Evolutionary conservation across 2,113 vertebrate genomes (phyloP), one percentile per base, ranked within the genome.

Genomic region (Nymphicus hollandicus): DNA sequence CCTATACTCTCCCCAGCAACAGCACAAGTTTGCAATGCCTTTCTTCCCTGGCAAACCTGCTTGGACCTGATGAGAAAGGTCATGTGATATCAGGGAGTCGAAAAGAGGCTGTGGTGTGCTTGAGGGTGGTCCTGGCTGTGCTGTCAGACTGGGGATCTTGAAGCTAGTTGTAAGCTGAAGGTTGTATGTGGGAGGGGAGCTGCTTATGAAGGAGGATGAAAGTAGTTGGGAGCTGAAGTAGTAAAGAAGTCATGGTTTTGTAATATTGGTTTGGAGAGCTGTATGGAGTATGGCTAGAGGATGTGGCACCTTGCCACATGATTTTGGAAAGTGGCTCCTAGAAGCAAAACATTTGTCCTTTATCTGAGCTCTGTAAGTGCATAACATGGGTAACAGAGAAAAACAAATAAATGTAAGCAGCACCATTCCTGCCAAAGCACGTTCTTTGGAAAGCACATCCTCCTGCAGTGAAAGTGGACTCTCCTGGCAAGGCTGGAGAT

Each of bases 381-480:
- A 35, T 58, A 94, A 63, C 35, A 55, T 0, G 18, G 20, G n/a
- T 88, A 96, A 88, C 41, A 61, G 60, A 81, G 63, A 69, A 88
- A 91, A 95, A 72, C 43, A 60, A 81, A 81, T 49, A 52, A 81
- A 79, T 49, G 35, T 61, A 88, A 81, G 52, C 80, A 81, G 43
- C 35, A 44, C 27, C 0, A 0, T 60, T 88, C 23, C 64, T 94
- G 77, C 90, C 90, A 97, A 93, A 90, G 46, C 89, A 89, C 35
- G 22, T 78, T 90, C 41, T 78, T 78, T 46, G 71, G 77, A 84
- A 37, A 93, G 6, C 39, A 87, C 63, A 79, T 86, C 28, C 22
- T 86, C 61, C 31, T 93, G 47, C 55, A 93, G 55, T 76, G 73
- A 95, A 96, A 90, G 55, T 39, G 33, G 65, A 94, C 56, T 61